These are phyloP conservation scores for Sylvilagus floridanus DNA, from an alignment of 2,797 vertebrate species.

Conservation along the genomic window DNA sequence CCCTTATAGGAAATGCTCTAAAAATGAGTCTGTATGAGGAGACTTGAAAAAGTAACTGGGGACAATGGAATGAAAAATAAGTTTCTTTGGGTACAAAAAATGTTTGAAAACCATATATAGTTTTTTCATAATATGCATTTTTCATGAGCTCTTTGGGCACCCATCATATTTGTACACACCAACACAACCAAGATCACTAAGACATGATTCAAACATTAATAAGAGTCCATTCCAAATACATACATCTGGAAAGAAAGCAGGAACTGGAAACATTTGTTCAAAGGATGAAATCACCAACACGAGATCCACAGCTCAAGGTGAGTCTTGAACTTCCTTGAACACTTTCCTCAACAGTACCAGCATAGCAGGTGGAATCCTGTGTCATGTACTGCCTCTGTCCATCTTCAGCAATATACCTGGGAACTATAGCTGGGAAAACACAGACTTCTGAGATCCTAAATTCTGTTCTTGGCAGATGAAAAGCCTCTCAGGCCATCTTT, in stretches of 20 bases:
- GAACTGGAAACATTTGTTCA: slow-evolving; percentile 48
- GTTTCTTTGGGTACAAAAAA: too few relatives aligned
- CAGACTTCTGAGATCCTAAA: slow-evolving; percentile 48
- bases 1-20: slow-evolving; percentile 36
- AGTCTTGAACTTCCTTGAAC: slow-evolving; percentile 39
- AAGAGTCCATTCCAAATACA: not conserved
- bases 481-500: slow-evolving; percentile 50
- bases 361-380: not conserved
- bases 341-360: slow-evolving; percentile 35
- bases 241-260: not conserved
- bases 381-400: slow-evolving; percentile 35
- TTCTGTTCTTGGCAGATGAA: slow-evolving; percentile 63
- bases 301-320: slow-evolving; percentile 57
- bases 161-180: not conserved
- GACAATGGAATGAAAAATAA: too few relatives aligned
- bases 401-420: slow-evolving; percentile 33
- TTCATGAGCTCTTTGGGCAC: too few relatives aligned
- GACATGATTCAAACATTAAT: not conserved
- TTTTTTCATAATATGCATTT: too few relatives aligned
- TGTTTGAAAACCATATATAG: too few relatives aligned
- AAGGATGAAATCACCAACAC: slow-evolving; percentile 31
- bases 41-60: too few relatives aligned
- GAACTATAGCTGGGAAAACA: slow-evolving; percentile 59
- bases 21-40: not conserved
- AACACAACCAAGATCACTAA: slow-evolving; percentile 23